phyloP scores from a whole-genome alignment of 2,113 vertebrate species.

The Lophura nycthemera region DNA sequence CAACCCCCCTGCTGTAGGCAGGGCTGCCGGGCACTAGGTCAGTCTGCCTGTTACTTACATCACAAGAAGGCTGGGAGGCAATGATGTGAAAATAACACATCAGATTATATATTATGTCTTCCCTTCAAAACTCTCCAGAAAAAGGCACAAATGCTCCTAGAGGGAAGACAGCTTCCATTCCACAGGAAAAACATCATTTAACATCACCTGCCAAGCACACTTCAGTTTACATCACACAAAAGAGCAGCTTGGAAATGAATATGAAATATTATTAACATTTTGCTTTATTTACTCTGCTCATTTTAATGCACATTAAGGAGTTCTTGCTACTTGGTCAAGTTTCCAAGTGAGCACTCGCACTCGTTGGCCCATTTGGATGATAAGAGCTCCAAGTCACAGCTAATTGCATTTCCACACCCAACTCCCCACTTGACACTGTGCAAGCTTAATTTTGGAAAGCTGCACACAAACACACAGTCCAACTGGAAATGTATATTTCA shows the following conservation, averaged over 20 bases:
- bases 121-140: not conserved
- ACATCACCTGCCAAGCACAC: not conserved
- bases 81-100: not conserved
- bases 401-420: not conserved
- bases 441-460: conserved; percentile 30
- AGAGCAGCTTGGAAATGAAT: not conserved
- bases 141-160: not conserved
- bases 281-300: not conserved
- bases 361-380: not conserved
- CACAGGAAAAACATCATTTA: not conserved
- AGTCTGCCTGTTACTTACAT: not conserved
- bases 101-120: not conserved
- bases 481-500: not conserved
- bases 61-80: not conserved
- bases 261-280: not conserved
- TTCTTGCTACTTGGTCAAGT: not conserved
- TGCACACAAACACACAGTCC: not conserved
- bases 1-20: too few relatives aligned
- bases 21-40: too few relatives aligned
- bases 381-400: not conserved
- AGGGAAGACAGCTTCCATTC: not conserved
- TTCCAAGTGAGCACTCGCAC: not conserved
- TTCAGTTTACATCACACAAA: not conserved
- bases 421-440: not conserved
- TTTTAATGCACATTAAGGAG: not conserved